Conservation (phyloP, 2,113 vertebrate species). For the Nasalis larvatus region DNA sequence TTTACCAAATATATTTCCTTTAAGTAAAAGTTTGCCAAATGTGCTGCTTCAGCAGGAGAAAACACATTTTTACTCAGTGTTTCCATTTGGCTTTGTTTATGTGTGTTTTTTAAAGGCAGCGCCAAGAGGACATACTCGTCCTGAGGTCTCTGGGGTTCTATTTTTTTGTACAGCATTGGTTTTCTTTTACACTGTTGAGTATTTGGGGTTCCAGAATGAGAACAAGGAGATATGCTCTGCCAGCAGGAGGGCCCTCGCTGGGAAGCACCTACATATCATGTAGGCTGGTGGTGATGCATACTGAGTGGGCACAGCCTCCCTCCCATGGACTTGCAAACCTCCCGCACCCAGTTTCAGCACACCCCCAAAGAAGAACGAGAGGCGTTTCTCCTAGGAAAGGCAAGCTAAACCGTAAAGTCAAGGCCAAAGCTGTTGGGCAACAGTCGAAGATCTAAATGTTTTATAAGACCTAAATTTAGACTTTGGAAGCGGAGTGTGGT, state of each 20-base stretch:
- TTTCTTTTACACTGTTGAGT: background rate
- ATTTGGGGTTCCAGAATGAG: background rate
- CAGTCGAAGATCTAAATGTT: background rate
- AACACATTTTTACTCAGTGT: background rate
- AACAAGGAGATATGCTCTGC: background rate
- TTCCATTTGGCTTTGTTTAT: conserved; percentile 48
- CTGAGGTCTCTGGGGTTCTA: background rate
- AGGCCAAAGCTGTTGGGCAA: background rate
- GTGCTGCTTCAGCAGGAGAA: conserved; percentile 42
- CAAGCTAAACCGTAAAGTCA: background rate
- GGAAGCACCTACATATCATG: background rate
- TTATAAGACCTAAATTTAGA: background rate
- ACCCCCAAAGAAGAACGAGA: background rate
- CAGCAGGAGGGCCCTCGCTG: fast-evolving
- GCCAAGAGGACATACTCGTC: background rate
- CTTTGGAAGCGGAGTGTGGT: background rate
- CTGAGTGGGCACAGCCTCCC: background rate
- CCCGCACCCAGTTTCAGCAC: background rate
- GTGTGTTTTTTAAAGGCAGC: background rate
- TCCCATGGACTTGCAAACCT: fast-evolving
- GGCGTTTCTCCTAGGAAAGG: background rate
- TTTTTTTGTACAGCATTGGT: too few relatives aligned
- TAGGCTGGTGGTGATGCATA: too few relatives aligned
- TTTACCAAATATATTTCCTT: conserved; percentile 46
- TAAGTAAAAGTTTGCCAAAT: conserved; percentile 44